A percentile compares a stretch with the other conserved stretches of the same genome.
Evolutionary conservation across 1,140 invertebrate genomes (phyloP).

Genomic region (Drosophila novamexicana): DNA sequence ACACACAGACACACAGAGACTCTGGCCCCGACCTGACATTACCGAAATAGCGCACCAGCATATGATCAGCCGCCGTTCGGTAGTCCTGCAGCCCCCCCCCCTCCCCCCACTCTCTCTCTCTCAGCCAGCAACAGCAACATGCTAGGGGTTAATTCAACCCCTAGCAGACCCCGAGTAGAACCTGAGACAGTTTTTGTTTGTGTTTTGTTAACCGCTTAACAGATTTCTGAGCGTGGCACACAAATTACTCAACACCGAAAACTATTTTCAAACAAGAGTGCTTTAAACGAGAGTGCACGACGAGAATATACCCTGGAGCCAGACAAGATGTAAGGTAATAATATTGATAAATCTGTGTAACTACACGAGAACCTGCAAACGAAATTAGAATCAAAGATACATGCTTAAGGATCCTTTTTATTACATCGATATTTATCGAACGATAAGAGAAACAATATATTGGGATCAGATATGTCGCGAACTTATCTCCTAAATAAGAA

Average conservation of each 20-base stretch:
- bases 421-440: too few species aligned
- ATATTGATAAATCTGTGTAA: too few species aligned
- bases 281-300: neutral
- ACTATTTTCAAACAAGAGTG: constrained; percentile 14
- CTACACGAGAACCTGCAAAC: too few species aligned
- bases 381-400: too few species aligned
- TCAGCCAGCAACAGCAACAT: neutral
- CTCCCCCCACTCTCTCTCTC: neutral
- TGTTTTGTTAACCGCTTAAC: constrained; percentile 75
- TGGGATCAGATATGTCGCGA: too few species aligned
- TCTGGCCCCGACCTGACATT: neutral
- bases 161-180: neutral
- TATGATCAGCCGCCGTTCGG: constrained; percentile 50
- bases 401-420: too few species aligned
- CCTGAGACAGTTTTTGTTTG: constrained; percentile 41
- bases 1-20: neutral
- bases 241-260: constrained; percentile 76
- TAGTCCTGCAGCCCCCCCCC: constrained; percentile 13
- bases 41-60: constrained; percentile 68
- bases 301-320: neutral
- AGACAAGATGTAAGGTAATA: too few species aligned
- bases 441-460: too few species aligned
- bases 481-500: too few species aligned
- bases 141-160: constrained; percentile 44
- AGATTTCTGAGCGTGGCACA: constrained; percentile 66